Conservation (phyloP, 1,140 invertebrate species). For the Bombus ignitus region DNA sequence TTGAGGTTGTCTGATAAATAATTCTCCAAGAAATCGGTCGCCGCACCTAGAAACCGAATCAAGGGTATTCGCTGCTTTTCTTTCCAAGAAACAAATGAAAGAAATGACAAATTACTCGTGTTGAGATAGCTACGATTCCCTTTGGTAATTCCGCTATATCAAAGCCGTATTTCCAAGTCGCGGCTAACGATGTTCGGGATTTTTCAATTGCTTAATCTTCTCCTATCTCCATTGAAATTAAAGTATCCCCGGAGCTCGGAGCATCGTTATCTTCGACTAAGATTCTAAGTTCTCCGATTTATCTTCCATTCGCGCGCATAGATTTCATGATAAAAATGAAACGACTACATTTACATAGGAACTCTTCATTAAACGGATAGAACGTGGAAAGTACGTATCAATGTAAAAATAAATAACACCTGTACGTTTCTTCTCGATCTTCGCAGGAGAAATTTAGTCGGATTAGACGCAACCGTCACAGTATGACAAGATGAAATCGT, state of each 20-base stretch:
- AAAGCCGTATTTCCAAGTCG: neutral
- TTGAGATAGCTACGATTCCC: neutral
- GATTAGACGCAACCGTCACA: neutral
- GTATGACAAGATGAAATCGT: neutral
- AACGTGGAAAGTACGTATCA: neutral
- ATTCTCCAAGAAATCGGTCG: neutral
- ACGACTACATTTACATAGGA: neutral
- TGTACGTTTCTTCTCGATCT: neutral
- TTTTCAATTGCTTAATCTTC: neutral
- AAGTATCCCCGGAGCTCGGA: neutral
- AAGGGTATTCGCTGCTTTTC: neutral
- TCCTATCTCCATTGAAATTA: conserved; percentile 5
- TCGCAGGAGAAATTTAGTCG: neutral
- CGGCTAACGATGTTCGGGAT: neutral
- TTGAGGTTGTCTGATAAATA: neutral
- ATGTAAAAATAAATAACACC: too few relatives aligned
- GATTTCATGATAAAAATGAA: neutral
- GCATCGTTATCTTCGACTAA: neutral
- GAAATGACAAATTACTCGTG: neutral
- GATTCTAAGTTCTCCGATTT: neutral
- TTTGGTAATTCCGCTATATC: neutral
- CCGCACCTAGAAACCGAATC: neutral
- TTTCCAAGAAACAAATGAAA: neutral
- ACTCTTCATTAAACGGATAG: neutral
- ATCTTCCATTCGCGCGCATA: neutral